Percentiles rank a stretch among this genome's conserved stretches.
Evolutionary conservation across 2,113 vertebrate genomes (phyloP).

Genomic region (Phylloscopus trochiloides): DNA sequence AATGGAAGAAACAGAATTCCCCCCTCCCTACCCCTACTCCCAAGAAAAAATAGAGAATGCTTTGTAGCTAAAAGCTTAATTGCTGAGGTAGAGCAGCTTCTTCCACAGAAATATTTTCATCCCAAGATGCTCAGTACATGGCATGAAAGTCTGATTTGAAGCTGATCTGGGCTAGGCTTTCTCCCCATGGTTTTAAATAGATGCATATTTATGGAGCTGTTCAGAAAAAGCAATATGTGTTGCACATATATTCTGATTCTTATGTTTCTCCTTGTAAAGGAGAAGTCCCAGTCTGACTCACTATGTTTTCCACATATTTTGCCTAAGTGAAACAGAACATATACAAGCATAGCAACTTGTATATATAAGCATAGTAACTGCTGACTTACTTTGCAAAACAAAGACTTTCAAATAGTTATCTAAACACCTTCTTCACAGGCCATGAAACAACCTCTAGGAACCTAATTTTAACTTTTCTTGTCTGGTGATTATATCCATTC

Average conservation of each 20-base stretch:
- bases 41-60: background rate
- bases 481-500: background rate
- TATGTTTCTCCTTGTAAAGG: background rate
- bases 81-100: background rate
- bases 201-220: constrained; percentile 13
- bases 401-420: background rate
- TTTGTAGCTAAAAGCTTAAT: background rate
- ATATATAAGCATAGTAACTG: background rate
- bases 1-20: background rate
- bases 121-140: background rate
- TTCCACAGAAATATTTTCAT: background rate
- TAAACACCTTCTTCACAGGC: background rate
- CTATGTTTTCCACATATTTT: background rate
- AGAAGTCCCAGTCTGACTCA: constrained; percentile 11
- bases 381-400: background rate
- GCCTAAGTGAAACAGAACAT: background rate
- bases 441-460: background rate
- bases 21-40: accelerated
- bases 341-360: background rate
- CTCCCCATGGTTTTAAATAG: background rate
- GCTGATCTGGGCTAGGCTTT: background rate
- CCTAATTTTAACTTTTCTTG: background rate
- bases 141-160: background rate
- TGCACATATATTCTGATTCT: constrained; percentile 5
- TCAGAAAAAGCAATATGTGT: constrained; percentile 1